phyloP scores from a whole-genome alignment of 2,113 vertebrate species.

The Vicugna pacos region DNA sequence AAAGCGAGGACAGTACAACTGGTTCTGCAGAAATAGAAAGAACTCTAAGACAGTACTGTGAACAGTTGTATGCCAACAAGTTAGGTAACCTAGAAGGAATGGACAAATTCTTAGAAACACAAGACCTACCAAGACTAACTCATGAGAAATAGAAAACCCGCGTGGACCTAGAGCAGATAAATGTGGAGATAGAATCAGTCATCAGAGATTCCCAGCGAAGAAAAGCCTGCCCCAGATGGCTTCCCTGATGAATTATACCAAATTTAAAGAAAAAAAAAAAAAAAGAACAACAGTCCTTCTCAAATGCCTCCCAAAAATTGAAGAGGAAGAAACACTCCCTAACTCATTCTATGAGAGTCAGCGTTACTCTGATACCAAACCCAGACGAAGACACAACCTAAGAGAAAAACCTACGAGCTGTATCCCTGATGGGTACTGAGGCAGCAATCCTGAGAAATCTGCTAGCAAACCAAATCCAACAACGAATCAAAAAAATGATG shows the following conservation, averaged over 20 bases:
- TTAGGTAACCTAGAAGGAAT: neutral
- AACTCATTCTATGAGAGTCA: neutral
- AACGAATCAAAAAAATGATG: neutral
- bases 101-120: neutral
- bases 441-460: neutral
- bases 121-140: neutral
- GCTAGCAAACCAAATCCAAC: neutral
- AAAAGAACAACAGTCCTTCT: neutral
- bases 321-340: neutral
- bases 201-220: neutral
- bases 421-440: neutral
- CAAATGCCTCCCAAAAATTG: neutral
- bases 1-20: neutral
- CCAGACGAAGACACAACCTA: neutral
- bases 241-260: neutral
- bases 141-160: neutral
- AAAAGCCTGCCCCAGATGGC: neutral
- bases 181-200: neutral
- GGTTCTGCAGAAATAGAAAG: neutral
- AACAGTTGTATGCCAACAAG: neutral
- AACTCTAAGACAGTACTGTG: neutral
- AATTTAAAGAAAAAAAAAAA: neutral
- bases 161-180: neutral
- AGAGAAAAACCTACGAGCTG: neutral
- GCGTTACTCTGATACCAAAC: neutral